phyloP scores from a whole-genome alignment of 2,797 vertebrate species.

The Gallirallus australis region DNA sequence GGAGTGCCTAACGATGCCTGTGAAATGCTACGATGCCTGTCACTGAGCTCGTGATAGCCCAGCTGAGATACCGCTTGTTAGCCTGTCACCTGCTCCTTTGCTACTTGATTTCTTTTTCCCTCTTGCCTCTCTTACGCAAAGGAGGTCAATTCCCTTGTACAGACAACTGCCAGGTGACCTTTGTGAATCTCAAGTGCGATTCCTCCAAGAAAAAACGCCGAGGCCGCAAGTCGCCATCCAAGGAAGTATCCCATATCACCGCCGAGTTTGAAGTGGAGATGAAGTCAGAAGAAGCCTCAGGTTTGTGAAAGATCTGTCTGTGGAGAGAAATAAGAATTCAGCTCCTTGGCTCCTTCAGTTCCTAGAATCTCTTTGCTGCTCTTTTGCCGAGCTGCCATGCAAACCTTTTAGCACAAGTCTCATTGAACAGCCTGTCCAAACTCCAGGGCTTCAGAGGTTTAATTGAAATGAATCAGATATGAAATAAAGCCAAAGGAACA shows the following conservation, averaged over 20 bases:
- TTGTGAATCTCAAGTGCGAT: conserved; percentile 94
- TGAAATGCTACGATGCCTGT: not conserved
- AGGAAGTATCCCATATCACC: conserved; percentile 93
- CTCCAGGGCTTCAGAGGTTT: not conserved
- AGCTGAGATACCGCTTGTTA: not conserved
- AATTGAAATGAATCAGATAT: not conserved
- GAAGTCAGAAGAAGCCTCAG: conserved; percentile 90
- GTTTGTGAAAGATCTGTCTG: conserved; percentile 72
- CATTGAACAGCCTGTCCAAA: not conserved
- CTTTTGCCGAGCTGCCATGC: not conserved
- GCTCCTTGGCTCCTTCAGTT: not conserved
- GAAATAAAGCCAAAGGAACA: not conserved
- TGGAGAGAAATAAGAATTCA: not conserved
- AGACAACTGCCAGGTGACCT: conserved; percentile 92
- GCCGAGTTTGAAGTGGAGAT: conserved; percentile 95
- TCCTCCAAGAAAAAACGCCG: conserved; percentile 93
- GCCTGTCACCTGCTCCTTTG: not conserved
- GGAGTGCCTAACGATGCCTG: not conserved
- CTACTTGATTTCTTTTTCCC: conserved; percentile 11
- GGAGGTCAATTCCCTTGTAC: conserved; percentile 86
- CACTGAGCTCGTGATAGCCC: not conserved
- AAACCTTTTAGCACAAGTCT: not conserved
- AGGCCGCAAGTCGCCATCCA: conserved; percentile 92
- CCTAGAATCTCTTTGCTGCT: not conserved
- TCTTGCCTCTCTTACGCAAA: conserved; percentile 51